These are phyloP conservation scores for Ephydatia muelleri DNA, from an alignment of 37 sponge, comb jelly and placozoan genomes.

Conservation along the genomic window DNA sequence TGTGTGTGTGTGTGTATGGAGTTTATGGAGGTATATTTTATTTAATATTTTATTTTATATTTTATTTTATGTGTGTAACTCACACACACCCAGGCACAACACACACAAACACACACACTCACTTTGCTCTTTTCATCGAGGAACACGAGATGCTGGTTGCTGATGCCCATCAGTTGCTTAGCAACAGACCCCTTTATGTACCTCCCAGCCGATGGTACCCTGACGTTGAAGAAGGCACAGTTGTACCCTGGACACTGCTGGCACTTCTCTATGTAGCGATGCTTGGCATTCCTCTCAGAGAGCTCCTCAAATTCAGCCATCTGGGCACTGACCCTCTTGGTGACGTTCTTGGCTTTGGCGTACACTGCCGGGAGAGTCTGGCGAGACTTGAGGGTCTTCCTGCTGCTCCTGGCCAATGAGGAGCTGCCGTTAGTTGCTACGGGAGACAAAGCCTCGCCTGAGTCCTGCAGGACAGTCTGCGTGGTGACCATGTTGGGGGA, in stretches of 20 bases:
- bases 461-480: too few relatives aligned
- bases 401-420: background rate
- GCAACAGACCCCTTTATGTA: slow-evolving; percentile 38
- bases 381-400: background rate
- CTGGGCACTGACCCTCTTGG: slow-evolving; percentile 44
- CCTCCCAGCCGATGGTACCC: slow-evolving; percentile 51
- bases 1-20: too few relatives aligned
- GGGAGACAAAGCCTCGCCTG: too few relatives aligned
- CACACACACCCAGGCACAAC: slow-evolving; percentile 6
- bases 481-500: background rate
- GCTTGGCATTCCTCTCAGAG: slow-evolving; percentile 89
- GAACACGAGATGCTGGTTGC: slow-evolving; percentile 60
- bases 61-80: too few relatives aligned
- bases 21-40: background rate
- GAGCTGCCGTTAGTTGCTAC: background rate
- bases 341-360: slow-evolving; percentile 33
- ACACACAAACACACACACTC: background rate
- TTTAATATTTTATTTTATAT: too few relatives aligned
- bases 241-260: slow-evolving; percentile 77
- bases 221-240: slow-evolving; percentile 75
- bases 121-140: slow-evolving; percentile 85
- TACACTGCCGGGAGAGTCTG: slow-evolving; percentile 26
- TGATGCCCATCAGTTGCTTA: slow-evolving; percentile 78
- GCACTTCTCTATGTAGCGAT: slow-evolving; percentile 84
- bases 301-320: slow-evolving; percentile 39